Percentiles rank a stretch among this genome's conserved stretches.
phyloP scores from a whole-genome alignment of 2,888 invertebrate species.

The Eulithis prunata region DNA sequence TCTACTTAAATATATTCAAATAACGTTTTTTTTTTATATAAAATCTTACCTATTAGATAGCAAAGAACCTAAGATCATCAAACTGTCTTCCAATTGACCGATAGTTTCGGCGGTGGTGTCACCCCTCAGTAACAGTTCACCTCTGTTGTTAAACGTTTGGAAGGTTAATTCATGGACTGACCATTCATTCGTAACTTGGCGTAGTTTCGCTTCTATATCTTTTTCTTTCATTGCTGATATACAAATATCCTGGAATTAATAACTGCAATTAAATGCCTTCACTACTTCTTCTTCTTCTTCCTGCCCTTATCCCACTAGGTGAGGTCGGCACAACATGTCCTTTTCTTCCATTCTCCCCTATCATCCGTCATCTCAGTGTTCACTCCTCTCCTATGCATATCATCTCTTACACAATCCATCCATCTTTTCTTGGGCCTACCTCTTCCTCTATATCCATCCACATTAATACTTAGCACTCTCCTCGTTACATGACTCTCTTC shows the following conservation, averaged over 20 bases:
- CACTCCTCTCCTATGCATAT: too few relatives aligned
- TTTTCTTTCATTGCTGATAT: slow-evolving; percentile 99
- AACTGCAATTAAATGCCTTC: not conserved
- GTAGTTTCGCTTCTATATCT: slow-evolving; percentile 97
- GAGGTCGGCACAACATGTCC: too few relatives aligned
- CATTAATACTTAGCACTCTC: too few relatives aligned
- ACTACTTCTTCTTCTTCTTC: too few relatives aligned
- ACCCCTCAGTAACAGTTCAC: slow-evolving; percentile 94
- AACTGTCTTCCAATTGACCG: slow-evolving; percentile 96
- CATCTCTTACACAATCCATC: too few relatives aligned
- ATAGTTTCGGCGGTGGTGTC: slow-evolving; percentile 98
- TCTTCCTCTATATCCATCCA: too few relatives aligned
- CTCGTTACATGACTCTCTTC: too few relatives aligned
- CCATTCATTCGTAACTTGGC: slow-evolving; percentile 98
- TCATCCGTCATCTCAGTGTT: too few relatives aligned
- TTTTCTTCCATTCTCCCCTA: too few relatives aligned
- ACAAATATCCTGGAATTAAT: slow-evolving; percentile 91
- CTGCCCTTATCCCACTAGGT: too few relatives aligned
- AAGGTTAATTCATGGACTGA: slow-evolving; percentile 96
- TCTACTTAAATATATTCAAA: not conserved
- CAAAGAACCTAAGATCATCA: slow-evolving; percentile 98
- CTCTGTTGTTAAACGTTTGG: slow-evolving; percentile 97
- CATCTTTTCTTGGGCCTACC: too few relatives aligned
- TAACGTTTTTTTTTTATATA: not conserved
- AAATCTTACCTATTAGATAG: slow-evolving; percentile 91